Base-by-base conservation (phyloP, 2,888 invertebrate genomes). In the Pammene aurita region DNA sequence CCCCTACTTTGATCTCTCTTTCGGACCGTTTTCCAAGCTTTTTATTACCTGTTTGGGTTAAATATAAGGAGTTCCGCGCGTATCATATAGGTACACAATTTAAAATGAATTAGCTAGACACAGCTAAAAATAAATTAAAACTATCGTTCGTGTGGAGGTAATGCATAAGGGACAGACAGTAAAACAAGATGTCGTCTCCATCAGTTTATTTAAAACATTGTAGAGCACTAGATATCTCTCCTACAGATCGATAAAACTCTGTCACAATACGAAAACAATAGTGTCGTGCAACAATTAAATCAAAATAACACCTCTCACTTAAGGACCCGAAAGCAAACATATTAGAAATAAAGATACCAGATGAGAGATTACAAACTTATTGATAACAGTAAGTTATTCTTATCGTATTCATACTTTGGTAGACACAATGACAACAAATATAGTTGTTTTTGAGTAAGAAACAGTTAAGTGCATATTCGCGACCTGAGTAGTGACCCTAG, bases 151-250 rank as follows among this genome's bases (percentile, higher is more conserved):
- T 42, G 13, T 42, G 42, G 7, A 42, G 10, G 42, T 0, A 0
- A 38, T 6, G 38, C 5, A 42, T n/a, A 65, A 46, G 56, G 38
- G 11, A 16, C 66, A 74, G 71, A 63, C 67, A 78, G 81, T 82
- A 76, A 74, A 78, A 77, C 78, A 72, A 72, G 9, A 72, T 46
- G 70, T 82, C 78, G 83, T 88, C 78, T 85, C 84, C 81, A 89
- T 86, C 85, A 79, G 85, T 92, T 92, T 92, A 91, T 89, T 91
- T 85, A 87, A 88, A 90, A 89, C 89, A 88, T 87, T 87, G 86
- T 85, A 84, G 77, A 82, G 70, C 82, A 88, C 89, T 91, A 89
- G 86, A 82, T 81, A 79, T 75, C 81, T 83, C 83, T 87, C 81
- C 80, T 83, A 87, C 85, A 86, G 81, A 87, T 82, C 79, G 84